These are phyloP conservation scores for Sesia apiformis DNA, from an alignment of 2,888 invertebrate genomes.

Conservation along the genomic window DNA sequence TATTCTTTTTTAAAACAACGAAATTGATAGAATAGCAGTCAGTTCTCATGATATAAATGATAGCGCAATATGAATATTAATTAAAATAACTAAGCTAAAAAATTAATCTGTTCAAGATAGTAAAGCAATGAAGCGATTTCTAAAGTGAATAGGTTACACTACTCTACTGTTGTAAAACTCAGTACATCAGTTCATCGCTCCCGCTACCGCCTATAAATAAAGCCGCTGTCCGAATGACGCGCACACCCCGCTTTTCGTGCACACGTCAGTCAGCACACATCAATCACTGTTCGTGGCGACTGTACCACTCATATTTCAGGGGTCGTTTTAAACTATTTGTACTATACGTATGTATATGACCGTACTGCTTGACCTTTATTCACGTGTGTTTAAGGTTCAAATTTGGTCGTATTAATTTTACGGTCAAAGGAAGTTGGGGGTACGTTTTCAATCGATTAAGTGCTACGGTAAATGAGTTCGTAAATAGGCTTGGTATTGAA, in stretches of 20 bases:
- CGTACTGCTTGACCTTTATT: slow-evolving; percentile 19
- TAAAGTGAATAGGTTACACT: not conserved
- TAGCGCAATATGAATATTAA: no score
- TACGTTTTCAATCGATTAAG: slow-evolving; percentile 58
- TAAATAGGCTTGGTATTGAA: not conserved
- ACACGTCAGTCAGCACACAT: slow-evolving; percentile 65
- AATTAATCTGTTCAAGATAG: no score
- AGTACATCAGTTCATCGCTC: slow-evolving; percentile 1
- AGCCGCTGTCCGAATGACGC: slow-evolving; percentile 12
- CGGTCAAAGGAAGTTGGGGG: slow-evolving; percentile 23
- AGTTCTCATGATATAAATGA: no score
- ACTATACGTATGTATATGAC: slow-evolving; percentile 4
- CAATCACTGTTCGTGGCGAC: slow-evolving; percentile 65
- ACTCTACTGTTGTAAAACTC: not conserved
- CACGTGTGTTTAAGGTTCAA: slow-evolving; percentile 23
- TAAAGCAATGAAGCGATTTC: not conserved
- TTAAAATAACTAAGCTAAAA: no score
- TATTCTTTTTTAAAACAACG: no score
- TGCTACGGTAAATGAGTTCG: slow-evolving; percentile 35
- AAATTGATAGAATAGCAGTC: no score
- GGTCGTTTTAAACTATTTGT: slow-evolving; percentile 21
- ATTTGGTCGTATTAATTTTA: slow-evolving; percentile 11
- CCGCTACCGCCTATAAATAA: slow-evolving; percentile 16
- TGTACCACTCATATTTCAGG: slow-evolving; percentile 65
- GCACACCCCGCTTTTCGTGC: slow-evolving; percentile 52